Percentiles rank a stretch among this genome's conserved stretches.
Evolutionary conservation across 2,888 invertebrate genomes (phyloP).

Genomic region (Drosophila anceps): DNA sequence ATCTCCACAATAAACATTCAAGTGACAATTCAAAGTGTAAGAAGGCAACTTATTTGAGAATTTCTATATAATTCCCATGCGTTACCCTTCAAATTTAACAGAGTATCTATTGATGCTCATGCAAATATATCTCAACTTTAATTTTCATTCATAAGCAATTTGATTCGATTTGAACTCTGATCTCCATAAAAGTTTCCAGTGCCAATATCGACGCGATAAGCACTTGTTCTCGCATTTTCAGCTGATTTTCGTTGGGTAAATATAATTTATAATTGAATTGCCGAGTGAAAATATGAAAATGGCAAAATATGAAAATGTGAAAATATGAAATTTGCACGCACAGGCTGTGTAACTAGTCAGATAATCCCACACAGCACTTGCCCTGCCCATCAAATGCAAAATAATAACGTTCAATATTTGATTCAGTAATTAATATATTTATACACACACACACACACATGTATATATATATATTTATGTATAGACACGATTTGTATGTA

Average conservation of each 20-base stretch:
- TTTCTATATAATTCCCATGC: neutral
- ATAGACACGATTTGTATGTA: neutral
- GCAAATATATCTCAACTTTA: neutral
- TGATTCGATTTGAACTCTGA: neutral
- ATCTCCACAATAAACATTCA: neutral
- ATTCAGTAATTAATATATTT: constrained; percentile 58
- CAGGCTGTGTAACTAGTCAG: constrained; percentile 15
- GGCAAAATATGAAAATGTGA: constrained; percentile 14
- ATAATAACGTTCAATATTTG: constrained; percentile 64
- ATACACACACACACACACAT: neutral
- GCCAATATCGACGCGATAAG: neutral
- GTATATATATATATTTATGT: neutral
- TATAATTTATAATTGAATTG: constrained; percentile 61
- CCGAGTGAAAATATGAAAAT: constrained; percentile 19
- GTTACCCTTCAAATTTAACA: no score
- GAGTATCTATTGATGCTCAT: no score
- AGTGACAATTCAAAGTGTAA: neutral
- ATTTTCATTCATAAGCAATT: neutral
- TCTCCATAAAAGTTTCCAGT: neutral
- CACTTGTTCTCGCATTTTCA: neutral
- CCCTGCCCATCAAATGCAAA: constrained; percentile 18
- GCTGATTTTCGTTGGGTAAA: constrained; percentile 35
- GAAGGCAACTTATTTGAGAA: neutral
- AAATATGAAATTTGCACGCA: constrained; percentile 20
- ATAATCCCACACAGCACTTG: constrained; percentile 24